A percentile compares a stretch with the other conserved stretches of the same genome.
Conservation (phyloP, 1,140 invertebrate genomes). For the Lasioglossum baleicum region DNA sequence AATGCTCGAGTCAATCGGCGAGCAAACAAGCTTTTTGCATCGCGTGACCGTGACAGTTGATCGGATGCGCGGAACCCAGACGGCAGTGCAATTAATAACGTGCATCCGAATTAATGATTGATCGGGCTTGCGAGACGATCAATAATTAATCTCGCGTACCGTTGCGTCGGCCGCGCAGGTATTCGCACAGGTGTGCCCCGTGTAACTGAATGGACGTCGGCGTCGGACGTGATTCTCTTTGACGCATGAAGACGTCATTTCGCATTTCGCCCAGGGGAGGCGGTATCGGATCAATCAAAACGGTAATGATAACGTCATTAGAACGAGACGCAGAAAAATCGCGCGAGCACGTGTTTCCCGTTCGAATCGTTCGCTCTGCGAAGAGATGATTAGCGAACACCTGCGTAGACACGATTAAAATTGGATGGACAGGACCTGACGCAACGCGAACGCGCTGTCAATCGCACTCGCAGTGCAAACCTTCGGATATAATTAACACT, state of each 20-base stretch:
- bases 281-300: not conserved
- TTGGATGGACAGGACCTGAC: too few species aligned
- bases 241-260: not conserved
- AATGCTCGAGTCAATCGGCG: not conserved
- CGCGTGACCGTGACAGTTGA: not conserved
- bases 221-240: not conserved
- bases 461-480: too few species aligned
- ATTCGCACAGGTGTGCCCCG: not conserved
- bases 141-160: slow-evolving; percentile 35
- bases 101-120: slow-evolving; percentile 17
- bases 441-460: too few species aligned
- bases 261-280: too few species aligned
- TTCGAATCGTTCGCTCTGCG: too few species aligned
- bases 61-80: not conserved
- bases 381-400: too few species aligned
- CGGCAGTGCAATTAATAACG: slow-evolving; percentile 25
- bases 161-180: slow-evolving; percentile 10
- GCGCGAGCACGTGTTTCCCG: not conserved
- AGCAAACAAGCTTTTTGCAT: not conserved
- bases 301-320: not conserved
- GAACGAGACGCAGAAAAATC: not conserved
- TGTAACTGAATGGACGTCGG: not conserved
- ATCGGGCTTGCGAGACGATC: slow-evolving; percentile 12
- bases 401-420: too few species aligned
- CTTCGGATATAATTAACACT: too few species aligned